Evolutionary conservation across 2,888 invertebrate genomes (phyloP).

Genomic region (Eledone cirrhosa): DNA sequence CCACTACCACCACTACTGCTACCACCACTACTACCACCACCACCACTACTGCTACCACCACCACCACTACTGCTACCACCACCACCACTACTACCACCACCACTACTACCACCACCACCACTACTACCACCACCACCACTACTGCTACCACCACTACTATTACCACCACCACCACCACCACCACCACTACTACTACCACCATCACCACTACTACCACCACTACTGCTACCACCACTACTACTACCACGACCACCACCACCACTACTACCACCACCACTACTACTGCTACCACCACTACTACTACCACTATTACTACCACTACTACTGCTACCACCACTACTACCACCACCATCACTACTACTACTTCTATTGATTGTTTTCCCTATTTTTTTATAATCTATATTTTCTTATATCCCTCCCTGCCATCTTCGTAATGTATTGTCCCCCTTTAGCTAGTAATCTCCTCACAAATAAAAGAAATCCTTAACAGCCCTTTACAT

Average conservation of each 20-base stretch:
- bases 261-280: constrained; percentile 31
- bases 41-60: too few species aligned
- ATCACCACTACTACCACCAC: not conserved
- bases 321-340: constrained; percentile 43
- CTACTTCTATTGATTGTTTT: not conserved
- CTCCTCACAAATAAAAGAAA: too few species aligned
- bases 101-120: not conserved
- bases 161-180: not conserved
- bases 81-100: too few species aligned
- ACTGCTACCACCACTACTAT: not conserved
- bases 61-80: too few species aligned
- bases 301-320: constrained; percentile 37
- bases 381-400: not conserved
- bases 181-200: not conserved
- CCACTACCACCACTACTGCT: too few species aligned
- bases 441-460: too few species aligned
- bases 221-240: constrained; percentile 14
- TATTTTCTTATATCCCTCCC: too few species aligned
- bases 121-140: too few species aligned
- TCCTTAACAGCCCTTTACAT: too few species aligned
- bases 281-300: constrained; percentile 29
- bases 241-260: constrained; percentile 22
- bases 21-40: too few species aligned
- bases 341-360: not conserved
- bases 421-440: not conserved